A percentile compares a stretch with the other conserved stretches of the same genome.
These are phyloP conservation scores for Heliconius charithonia DNA, from an alignment of 2,888 invertebrate genomes.

Conservation along the genomic window DNA sequence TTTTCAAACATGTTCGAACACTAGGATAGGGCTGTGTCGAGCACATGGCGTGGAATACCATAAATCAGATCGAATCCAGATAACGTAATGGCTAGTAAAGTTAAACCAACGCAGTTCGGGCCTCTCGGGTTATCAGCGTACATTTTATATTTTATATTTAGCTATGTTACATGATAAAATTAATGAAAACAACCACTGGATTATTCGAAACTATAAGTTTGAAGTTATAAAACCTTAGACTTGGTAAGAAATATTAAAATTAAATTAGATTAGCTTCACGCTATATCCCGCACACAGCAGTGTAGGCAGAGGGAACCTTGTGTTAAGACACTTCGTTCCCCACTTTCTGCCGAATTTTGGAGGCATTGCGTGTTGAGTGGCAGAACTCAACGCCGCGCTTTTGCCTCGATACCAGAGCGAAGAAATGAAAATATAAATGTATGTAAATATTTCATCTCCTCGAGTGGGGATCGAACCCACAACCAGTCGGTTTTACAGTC, in stretches of 20 bases:
- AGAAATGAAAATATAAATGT: no score
- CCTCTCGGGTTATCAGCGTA: constrained; percentile 34
- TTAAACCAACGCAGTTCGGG: constrained; percentile 22
- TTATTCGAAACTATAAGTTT: background rate
- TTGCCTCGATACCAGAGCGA: no score
- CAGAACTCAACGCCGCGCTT: no score
- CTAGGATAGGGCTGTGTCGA: constrained; percentile 40
- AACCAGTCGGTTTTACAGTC: no score
- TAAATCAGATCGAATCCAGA: constrained; percentile 55
- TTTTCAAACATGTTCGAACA: constrained; percentile 41
- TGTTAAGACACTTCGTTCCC: no score
- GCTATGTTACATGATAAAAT: background rate
- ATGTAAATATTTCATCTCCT: no score
- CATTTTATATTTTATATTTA: constrained; percentile 14
- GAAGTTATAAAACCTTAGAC: background rate
- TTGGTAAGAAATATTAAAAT: background rate
- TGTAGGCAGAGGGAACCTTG: no score
- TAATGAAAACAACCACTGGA: constrained; percentile 5
- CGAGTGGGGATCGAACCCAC: no score
- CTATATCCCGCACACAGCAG: no score
- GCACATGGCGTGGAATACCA: constrained; percentile 48
- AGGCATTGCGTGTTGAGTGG: no score
- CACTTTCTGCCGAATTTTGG: no score
- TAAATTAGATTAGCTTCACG: no score
- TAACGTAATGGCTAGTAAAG: constrained; percentile 45